Percentiles rank a stretch among this genome's conserved stretches.
Conservation (phyloP, 2,797 vertebrate species). For the Arnoldichthys spilopterus region DNA sequence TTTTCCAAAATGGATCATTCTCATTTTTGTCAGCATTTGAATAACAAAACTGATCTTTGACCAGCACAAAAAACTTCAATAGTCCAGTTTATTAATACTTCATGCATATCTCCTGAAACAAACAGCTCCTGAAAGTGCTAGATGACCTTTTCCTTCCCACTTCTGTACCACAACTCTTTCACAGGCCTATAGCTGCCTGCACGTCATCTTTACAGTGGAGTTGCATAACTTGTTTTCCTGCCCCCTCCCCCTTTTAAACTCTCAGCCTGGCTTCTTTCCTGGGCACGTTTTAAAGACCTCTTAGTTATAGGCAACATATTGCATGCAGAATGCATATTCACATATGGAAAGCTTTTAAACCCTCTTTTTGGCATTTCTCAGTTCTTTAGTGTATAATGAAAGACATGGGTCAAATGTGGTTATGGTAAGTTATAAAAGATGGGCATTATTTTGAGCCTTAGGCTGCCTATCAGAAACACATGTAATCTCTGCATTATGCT, state of each 20-base stretch:
- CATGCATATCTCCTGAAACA: background rate
- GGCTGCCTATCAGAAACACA: constrained; percentile 60
- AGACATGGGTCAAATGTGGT: constrained; percentile 56
- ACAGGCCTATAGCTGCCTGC: constrained; percentile 7
- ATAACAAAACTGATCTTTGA: background rate
- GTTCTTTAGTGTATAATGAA: constrained; percentile 63
- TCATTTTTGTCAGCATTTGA: background rate
- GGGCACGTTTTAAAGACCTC: constrained; percentile 39
- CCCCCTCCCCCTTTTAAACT: background rate
- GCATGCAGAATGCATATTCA: constrained; percentile 53
- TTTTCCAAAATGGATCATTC: background rate
- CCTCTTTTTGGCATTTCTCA: constrained; percentile 44
- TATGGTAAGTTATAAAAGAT: constrained; percentile 47
- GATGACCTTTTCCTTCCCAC: background rate
- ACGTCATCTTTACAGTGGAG: constrained; percentile 33
- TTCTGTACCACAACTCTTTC: background rate
- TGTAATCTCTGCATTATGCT: constrained; percentile 50
- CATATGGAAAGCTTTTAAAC: constrained; percentile 66
- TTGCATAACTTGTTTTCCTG: constrained; percentile 37
- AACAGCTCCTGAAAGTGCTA: background rate
- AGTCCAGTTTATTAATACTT: constrained; percentile 4
- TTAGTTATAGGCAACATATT: constrained; percentile 52
- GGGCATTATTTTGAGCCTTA: constrained; percentile 52
- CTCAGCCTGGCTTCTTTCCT: constrained; percentile 33
- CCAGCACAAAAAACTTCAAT: background rate